Conservation (phyloP, 2,113 vertebrate species). For the Antidorcas marsupialis region DNA sequence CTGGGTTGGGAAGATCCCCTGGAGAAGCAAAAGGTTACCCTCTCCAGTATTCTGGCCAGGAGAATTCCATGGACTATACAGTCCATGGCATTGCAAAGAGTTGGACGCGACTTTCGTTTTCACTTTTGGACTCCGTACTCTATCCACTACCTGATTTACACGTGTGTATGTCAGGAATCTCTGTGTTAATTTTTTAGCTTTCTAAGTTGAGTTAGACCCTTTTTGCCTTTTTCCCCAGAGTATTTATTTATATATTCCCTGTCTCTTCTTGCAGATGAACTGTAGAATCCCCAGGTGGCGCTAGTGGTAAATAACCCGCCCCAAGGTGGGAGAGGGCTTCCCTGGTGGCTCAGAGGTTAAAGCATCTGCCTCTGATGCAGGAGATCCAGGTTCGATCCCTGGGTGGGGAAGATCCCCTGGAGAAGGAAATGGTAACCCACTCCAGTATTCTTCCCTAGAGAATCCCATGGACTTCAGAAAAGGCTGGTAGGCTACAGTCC, state of each 20-base stretch:
- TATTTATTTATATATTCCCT: background rate
- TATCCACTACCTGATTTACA: background rate
- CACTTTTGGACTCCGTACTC: background rate
- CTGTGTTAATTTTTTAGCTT: background rate
- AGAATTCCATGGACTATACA: background rate
- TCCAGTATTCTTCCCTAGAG: too few species aligned
- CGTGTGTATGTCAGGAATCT: background rate
- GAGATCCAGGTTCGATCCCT: too few species aligned
- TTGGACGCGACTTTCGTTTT: rapidly evolving
- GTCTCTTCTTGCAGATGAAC: background rate
- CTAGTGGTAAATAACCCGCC: background rate
- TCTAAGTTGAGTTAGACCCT: background rate
- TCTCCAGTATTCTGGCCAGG: background rate
- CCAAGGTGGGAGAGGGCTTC: background rate
- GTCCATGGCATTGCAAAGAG: background rate
- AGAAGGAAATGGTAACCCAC: too few species aligned
- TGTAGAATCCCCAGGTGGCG: background rate
- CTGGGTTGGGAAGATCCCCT: background rate
- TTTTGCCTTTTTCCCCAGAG: background rate
- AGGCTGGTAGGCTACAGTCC: too few species aligned
- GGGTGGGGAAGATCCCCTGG: too few species aligned
- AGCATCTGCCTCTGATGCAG: too few species aligned
- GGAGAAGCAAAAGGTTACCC: background rate
- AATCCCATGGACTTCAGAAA: too few species aligned
- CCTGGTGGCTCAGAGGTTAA: too few species aligned